phyloP scores from a whole-genome alignment of 2,113 vertebrate species.

The Hydrolagus affinis region DNA sequence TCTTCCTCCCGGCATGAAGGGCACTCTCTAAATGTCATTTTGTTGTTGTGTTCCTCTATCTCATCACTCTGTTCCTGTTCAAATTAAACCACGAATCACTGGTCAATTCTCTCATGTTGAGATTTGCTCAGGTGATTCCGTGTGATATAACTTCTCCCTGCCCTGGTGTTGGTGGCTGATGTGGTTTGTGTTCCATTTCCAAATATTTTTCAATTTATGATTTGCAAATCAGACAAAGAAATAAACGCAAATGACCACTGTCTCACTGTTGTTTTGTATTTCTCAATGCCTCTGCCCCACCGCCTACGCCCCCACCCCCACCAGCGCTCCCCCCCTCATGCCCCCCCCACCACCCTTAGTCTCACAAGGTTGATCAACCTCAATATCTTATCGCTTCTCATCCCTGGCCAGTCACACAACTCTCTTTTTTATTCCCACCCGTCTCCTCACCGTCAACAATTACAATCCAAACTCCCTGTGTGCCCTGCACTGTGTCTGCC shows the following conservation, averaged over 20 bases:
- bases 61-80: no score
- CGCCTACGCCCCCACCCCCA: neutral
- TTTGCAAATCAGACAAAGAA: no score
- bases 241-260: neutral
- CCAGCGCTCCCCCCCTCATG: neutral
- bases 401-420: neutral
- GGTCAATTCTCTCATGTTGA: no score
- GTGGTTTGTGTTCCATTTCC: no score
- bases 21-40: no score
- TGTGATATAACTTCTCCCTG: no score
- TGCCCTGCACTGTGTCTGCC: constrained; percentile 24
- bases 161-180: no score
- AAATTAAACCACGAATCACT: no score
- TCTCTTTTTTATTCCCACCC: neutral
- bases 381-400: neutral
- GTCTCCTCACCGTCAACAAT: constrained; percentile 17
- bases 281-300: neutral
- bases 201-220: neutral
- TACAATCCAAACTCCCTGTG: constrained; percentile 24
- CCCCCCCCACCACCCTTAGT: neutral
- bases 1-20: no score
- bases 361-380: neutral
- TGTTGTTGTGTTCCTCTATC: no score
- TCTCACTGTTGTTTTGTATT: neutral
- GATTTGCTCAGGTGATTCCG: no score